These are phyloP conservation scores for Microctonus brassicae DNA, from an alignment of 2,888 invertebrate species.

Conservation along the genomic window DNA sequence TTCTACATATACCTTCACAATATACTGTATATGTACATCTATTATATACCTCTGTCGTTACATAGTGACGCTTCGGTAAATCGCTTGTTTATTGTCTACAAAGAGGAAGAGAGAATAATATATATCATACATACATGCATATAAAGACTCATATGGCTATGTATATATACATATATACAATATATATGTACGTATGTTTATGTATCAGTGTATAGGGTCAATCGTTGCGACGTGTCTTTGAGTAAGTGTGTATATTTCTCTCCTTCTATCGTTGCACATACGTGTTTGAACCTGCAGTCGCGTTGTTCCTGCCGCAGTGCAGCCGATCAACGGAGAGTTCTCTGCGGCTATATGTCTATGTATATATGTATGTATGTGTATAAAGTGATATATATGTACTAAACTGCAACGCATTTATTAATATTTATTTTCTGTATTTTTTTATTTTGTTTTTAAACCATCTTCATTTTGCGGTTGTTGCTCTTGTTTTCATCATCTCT, in stretches of 20 bases:
- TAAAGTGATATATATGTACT: not conserved
- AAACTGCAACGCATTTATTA: not conserved
- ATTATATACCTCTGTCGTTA: not conserved
- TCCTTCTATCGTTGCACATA: not conserved
- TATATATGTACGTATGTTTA: not conserved
- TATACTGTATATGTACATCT: slow-evolving; percentile 5
- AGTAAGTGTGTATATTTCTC: not conserved
- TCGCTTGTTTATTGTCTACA: not conserved
- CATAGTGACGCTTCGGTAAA: not conserved
- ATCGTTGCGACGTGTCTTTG: slow-evolving; percentile 32
- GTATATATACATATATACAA: slow-evolving; percentile 4
- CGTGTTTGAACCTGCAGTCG: not conserved
- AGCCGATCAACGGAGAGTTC: slow-evolving; percentile 3
- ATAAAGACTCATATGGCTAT: no score
- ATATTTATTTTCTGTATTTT: not conserved
- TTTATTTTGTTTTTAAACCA: slow-evolving; percentile 3
- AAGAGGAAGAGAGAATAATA: not conserved
- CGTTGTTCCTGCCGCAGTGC: slow-evolving; percentile 31
- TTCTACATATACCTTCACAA: slow-evolving; percentile 13
- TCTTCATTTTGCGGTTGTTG: slow-evolving; percentile 3
- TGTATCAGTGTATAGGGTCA: slow-evolving; percentile 25
- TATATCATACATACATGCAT: no score
- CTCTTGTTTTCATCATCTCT: slow-evolving; percentile 4
- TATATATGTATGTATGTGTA: no score
- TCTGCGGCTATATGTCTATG: not conserved